Evolutionary conservation across 2,888 invertebrate genomes (phyloP), one percentile per base, ranked within the genome.

Genomic region (Drosophila melanosoma): DNA sequence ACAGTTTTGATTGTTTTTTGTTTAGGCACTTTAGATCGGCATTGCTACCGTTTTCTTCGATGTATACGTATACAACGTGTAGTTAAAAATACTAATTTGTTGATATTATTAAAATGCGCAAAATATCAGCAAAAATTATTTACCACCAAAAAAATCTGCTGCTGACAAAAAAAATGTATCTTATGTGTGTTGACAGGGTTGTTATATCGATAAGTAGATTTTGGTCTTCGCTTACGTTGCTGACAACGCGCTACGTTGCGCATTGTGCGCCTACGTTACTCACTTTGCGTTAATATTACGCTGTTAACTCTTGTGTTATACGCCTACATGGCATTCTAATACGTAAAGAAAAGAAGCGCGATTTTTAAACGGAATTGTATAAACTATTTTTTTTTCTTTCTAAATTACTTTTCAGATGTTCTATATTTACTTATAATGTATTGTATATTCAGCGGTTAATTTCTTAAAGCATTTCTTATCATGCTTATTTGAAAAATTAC

Each of bases 121-220:
- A 68, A 74, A 68, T 79, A 79, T 71, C 38, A 62, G 51, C 63
- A 35, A 73, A 81, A 80, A 74, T 67, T 70, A 80, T 83, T 83
- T 83, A 76, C 81, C 77, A 81, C 81, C 73, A 79, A 82, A 74
- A 79, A 82, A 79, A 77, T 82, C 40, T 64, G 80, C 83, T 81
- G 80, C 82, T 82, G 69, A 81, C 81, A 76, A 81, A 81, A 80
- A 80, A 81, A 81, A 81, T 81, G 81, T 81, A 81, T 82, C 78
- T 79, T 81, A 61, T 80, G 61, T 72, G 81, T 62, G 36, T 56
- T 62, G 11, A 38, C 75, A 77, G 76, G 42, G 79, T 63, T 74
- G 79, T 15, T 69, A 52, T 53, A 45, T 60, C 72, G 77, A 71
- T 76, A 63, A 65, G 23, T 65, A 49, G 2, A 32, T 11, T 70